Base-by-base conservation (phyloP, 2,888 invertebrate species). In the Hypselothyrea guttata region DNA sequence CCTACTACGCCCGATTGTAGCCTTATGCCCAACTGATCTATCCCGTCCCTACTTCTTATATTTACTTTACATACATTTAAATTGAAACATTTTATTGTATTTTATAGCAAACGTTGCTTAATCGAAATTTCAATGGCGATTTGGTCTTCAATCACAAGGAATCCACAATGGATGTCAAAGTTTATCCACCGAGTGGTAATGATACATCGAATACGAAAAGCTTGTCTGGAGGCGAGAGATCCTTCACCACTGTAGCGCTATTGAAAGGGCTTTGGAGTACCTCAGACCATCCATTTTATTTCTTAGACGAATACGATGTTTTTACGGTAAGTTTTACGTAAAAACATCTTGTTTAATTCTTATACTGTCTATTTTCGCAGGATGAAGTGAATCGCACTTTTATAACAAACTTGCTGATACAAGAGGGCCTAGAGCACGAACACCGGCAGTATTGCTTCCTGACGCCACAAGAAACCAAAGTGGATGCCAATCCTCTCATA, bases 261-360 rank as follows among this genome's bases (percentile, higher is more conserved):
- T 93, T 99, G 70, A 93, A 98, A 90, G 93, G 98, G 27, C 92
- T 99, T 28, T 99, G 99, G 99, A 95, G 96, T 59, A 95, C 95
- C 71, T 95, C 97, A 85, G 94, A 95, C 85, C 93, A 96, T 84
- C 98, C 99, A 0, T 98, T 99, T 90, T 95, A 95, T 91, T 94
- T 97, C 89, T 91, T 98, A 75, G 98, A 98, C 89, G 98, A 99
- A 91, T 98, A 98, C 88, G 98, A 98, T 87, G 97, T 98, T 0
- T 98, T 96, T 88, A 98, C 98, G 95, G 97, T 96, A 87, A 89
- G 88, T 57, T 22, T 2, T 4, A 4, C 1, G 0, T n/a, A 28
- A 7, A 0, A 27, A 7, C 1, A 2, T 3, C 7, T 40, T 9
- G n/a, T 1, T 9, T 4, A 7, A 11, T 4, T 15, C 1, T n/a